These are phyloP conservation scores for Notamacropus eugenii DNA, from an alignment of 2,797 vertebrate species.

Conservation along the genomic window DNA sequence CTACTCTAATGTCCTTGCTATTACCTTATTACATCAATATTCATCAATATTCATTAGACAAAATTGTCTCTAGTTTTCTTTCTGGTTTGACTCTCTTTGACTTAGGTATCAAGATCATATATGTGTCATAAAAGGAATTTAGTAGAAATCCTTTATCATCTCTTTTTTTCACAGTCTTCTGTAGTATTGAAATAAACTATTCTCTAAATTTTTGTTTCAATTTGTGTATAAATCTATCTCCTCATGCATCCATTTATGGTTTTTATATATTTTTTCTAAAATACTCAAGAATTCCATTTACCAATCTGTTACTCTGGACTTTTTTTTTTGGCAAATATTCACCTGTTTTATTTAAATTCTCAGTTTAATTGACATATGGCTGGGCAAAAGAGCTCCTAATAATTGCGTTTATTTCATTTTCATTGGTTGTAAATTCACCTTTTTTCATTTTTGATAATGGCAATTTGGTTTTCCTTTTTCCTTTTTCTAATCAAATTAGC, in stretches of 20 bases:
- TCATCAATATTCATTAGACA: background rate
- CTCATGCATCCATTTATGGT: background rate
- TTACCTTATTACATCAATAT: background rate
- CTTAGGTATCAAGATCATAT: too few relatives aligned
- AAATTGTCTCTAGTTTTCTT: background rate
- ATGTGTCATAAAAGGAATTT: background rate
- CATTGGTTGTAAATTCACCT: background rate
- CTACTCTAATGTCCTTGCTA: background rate
- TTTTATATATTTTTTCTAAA: background rate
- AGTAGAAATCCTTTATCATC: background rate
- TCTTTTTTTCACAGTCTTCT: background rate
- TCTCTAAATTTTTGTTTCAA: too few relatives aligned
- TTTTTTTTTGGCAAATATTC: background rate
- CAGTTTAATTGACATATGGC: background rate
- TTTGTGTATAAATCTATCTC: background rate
- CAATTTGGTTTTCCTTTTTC: background rate
- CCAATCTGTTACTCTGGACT: too few relatives aligned
- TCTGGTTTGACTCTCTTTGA: background rate
- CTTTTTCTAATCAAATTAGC: background rate
- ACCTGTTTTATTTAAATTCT: background rate
- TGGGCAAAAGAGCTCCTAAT: background rate
- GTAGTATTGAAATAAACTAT: too few relatives aligned
- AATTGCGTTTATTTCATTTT: background rate
- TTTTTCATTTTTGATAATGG: too few relatives aligned
- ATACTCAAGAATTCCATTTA: background rate